A percentile compares a stretch with the other conserved stretches of the same genome.
Conservation (phyloP, 1,140 invertebrate species). For the Anastrepha obliqua region DNA sequence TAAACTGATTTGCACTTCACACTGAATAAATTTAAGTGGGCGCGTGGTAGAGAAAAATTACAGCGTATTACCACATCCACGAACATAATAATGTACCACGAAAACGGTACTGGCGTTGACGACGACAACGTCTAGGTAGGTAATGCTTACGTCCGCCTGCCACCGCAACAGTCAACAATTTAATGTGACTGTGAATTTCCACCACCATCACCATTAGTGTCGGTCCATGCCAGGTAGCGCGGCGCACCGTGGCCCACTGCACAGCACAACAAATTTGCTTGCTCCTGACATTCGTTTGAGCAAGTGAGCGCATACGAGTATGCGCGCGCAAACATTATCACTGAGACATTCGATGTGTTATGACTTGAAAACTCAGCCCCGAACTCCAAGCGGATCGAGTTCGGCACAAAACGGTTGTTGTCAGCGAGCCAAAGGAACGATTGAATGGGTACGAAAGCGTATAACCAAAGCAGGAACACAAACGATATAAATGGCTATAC, state of each 20-base stretch:
- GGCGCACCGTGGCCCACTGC: not conserved
- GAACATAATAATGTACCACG: constrained; percentile 13
- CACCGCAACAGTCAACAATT: constrained; percentile 27
- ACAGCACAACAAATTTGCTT: not conserved
- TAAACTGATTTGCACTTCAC: constrained; percentile 56
- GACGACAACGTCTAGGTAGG: not conserved
- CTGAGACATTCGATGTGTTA: not conserved
- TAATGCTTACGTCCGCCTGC: not conserved
- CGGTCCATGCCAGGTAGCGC: not conserved
- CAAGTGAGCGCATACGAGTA: not conserved
- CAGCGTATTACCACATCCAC: constrained; percentile 50
- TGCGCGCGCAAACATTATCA: constrained; percentile 36
- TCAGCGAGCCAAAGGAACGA: not conserved
- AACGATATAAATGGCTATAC: not conserved
- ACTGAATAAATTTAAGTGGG: constrained; percentile 56
- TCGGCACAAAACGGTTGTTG: not conserved
- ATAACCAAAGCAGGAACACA: not conserved
- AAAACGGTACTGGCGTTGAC: not conserved
- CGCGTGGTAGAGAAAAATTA: constrained; percentile 55
- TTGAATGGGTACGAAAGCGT: not conserved
- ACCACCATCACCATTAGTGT: not conserved
- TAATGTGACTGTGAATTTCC: constrained; percentile 26
- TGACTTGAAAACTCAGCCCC: constrained; percentile 3
- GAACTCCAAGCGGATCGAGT: constrained; percentile 16
- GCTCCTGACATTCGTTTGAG: not conserved